A percentile compares a stretch with the other conserved stretches of the same genome.
These are phyloP conservation scores for Athalia rosae DNA, from an alignment of 2,888 invertebrate genomes.

Conservation along the genomic window DNA sequence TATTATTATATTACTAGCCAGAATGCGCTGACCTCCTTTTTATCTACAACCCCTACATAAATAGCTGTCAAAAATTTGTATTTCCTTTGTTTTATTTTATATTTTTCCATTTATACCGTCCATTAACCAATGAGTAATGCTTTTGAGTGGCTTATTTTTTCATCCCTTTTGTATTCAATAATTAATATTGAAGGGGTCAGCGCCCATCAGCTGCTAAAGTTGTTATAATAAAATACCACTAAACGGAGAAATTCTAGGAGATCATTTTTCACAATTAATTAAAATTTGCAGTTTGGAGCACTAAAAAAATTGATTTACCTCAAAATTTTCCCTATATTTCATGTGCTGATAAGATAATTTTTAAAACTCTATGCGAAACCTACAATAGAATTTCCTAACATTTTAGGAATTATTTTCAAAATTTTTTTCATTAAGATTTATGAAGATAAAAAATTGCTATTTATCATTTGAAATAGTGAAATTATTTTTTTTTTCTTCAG, in stretches of 20 bases:
- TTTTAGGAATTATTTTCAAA: too few species aligned
- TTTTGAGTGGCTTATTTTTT: conserved; percentile 5
- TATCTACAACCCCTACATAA: conserved; percentile 22
- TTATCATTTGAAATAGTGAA: conserved; percentile 8
- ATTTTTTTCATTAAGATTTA: background rate
- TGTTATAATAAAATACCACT: conserved; percentile 52
- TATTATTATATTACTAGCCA: conserved; percentile 54
- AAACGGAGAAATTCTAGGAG: conserved; percentile 55
- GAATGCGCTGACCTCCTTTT: conserved; percentile 52
- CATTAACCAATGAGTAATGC: conserved; percentile 34
- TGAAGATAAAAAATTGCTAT: background rate
- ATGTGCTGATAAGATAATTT: too few species aligned
- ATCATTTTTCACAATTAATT: conserved; percentile 45
- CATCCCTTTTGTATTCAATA: conserved; percentile 32
- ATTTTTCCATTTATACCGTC: background rate
- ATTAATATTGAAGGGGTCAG: conserved; percentile 53
- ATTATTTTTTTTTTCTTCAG: conserved; percentile 2
- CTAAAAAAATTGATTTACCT: background rate
- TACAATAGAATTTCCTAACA: too few species aligned
- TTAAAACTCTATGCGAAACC: too few species aligned
- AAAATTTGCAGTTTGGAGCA: background rate
- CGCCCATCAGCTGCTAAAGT: conserved; percentile 52
- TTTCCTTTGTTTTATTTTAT: conserved; percentile 1
- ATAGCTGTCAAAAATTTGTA: conserved; percentile 42
- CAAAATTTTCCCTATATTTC: too few species aligned